Evolutionary conservation across 2,113 vertebrate genomes (phyloP).

Genomic region (Chiloscyllium plagiosum): DNA sequence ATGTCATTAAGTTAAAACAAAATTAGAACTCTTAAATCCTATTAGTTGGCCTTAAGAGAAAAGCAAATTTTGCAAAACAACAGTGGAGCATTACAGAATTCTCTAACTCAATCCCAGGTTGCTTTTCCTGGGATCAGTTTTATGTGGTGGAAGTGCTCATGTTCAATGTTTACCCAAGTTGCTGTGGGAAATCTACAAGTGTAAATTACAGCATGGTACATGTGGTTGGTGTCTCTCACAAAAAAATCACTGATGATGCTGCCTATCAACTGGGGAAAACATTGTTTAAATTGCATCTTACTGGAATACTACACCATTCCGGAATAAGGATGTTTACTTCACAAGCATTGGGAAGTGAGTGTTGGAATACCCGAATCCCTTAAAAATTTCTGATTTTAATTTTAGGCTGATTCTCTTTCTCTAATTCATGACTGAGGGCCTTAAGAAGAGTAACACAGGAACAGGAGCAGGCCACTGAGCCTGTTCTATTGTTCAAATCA

Average conservation of each 20-base stretch:
- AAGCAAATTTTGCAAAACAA: not conserved
- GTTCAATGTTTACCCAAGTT: constrained; percentile 5
- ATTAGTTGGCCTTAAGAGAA: not conserved
- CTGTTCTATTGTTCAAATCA: no score
- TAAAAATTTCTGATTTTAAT: not conserved
- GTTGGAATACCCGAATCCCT: not conserved
- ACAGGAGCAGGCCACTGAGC: no score
- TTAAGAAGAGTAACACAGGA: no score
- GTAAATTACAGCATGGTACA: constrained; percentile 1
- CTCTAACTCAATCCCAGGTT: constrained; percentile 13
- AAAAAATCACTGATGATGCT: not conserved
- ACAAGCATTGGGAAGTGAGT: not conserved
- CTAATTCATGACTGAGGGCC: not conserved
- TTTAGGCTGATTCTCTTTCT: not conserved
- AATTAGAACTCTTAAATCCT: not conserved
- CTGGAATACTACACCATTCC: not conserved
- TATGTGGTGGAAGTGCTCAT: not conserved
- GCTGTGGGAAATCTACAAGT: constrained; percentile 14
- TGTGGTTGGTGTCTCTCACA: not conserved
- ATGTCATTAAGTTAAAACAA: not conserved
- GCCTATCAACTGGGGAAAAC: constrained; percentile 15
- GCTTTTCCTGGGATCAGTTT: not conserved
- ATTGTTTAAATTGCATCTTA: not conserved
- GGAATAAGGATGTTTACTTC: not conserved
- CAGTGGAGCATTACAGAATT: not conserved